Evolutionary conservation across 2,888 invertebrate species (phyloP).

Genomic region (Aphelenchoides bicaudatus): DNA sequence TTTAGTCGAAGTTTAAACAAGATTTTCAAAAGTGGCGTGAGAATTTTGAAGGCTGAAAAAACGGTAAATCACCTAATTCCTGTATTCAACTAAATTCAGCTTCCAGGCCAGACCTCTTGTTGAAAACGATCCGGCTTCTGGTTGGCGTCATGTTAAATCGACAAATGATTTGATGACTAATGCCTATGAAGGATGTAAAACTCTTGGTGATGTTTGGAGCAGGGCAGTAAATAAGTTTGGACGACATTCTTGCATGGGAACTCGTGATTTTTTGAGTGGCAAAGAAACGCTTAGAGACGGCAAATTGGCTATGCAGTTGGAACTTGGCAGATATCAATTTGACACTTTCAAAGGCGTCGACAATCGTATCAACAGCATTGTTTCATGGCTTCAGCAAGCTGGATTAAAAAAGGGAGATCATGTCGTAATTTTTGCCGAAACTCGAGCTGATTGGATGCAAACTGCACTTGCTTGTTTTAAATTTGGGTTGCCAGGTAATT

Average conservation of each 20-base stretch:
- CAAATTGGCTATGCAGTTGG: conserved; percentile 82
- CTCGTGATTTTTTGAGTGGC: conserved; percentile 68
- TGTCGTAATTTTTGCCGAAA: conserved; percentile 94
- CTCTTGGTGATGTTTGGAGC: conserved; percentile 63
- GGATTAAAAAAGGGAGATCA: conserved; percentile 64
- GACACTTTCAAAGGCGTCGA: conserved; percentile 63
- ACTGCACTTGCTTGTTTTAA: conserved; percentile 93
- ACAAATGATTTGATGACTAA: conserved; percentile 56
- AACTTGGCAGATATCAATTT: conserved; percentile 54
- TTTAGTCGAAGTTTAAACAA: too few relatives aligned
- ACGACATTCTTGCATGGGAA: conserved; percentile 61
- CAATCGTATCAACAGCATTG: conserved; percentile 25
- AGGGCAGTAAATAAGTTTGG: conserved; percentile 59
- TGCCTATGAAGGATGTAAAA: conserved; percentile 60
- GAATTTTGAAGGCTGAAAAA: too few relatives aligned
- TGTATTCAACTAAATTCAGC: too few relatives aligned
- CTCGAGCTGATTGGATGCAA: conserved; percentile 94
- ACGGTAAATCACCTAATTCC: too few relatives aligned
- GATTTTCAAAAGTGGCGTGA: too few relatives aligned
- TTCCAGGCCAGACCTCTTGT: conserved; percentile 42
- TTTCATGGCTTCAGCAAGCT: conserved; percentile 73
- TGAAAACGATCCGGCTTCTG: conserved; percentile 41
- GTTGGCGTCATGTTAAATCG: conserved; percentile 59
- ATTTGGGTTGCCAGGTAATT: conserved; percentile 78
- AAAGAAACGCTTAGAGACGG: conserved; percentile 92